Conservation (phyloP, 1,140 invertebrate species). For the Ruditapes philippinarum region DNA sequence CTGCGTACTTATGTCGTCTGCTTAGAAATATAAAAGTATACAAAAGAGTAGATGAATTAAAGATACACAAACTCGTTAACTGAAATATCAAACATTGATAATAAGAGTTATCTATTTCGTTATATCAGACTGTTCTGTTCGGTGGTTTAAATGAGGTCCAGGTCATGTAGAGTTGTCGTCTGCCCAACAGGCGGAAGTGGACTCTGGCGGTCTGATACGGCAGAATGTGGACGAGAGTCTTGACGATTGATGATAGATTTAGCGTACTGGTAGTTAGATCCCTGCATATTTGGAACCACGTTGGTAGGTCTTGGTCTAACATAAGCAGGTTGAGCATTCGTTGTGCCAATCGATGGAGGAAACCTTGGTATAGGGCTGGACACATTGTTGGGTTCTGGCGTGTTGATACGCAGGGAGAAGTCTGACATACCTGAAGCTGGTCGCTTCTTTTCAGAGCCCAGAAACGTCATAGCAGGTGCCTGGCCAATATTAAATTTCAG, state of each 20-base stretch:
- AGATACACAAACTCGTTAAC: too few relatives aligned
- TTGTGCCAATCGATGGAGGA: background rate
- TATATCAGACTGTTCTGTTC: too few relatives aligned
- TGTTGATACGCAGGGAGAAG: constrained; percentile 6
- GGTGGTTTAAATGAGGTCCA: too few relatives aligned
- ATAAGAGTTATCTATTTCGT: too few relatives aligned
- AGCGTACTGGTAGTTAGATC: background rate
- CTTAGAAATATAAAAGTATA: too few relatives aligned
- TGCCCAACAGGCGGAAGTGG: constrained; percentile 14
- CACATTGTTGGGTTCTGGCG: background rate
- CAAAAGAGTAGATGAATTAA: too few relatives aligned
- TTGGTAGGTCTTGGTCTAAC: background rate
- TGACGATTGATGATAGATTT: background rate
- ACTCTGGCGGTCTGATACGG: background rate
- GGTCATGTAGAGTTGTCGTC: too few relatives aligned
- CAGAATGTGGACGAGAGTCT: background rate
- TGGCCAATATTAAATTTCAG: background rate
- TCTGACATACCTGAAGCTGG: background rate
- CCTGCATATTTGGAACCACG: too few relatives aligned
- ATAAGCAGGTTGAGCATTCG: background rate
- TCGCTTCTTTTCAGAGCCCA: background rate
- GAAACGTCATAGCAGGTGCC: background rate
- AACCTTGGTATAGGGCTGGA: background rate
- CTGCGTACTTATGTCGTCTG: too few relatives aligned
- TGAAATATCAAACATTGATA: too few relatives aligned